phyloP scores from a whole-genome alignment of 2,797 vertebrate species.

The Catharus ustulatus region DNA sequence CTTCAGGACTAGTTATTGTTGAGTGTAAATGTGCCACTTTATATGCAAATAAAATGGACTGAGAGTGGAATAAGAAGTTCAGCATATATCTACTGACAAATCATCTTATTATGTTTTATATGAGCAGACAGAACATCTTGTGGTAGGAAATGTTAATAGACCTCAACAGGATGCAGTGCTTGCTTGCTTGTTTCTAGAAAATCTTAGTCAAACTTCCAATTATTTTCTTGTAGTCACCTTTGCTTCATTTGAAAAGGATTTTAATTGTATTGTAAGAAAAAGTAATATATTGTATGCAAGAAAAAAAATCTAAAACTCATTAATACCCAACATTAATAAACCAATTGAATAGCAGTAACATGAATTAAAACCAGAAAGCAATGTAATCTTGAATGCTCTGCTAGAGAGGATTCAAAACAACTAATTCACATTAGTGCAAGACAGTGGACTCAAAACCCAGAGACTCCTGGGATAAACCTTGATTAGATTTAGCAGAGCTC shows the following conservation, averaged over 20 bases:
- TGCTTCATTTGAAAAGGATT: slow-evolving; percentile 12
- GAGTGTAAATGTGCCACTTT: slow-evolving; percentile 77
- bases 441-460: neutral
- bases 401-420: neutral
- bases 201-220: slow-evolving; percentile 19
- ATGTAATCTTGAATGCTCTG: neutral
- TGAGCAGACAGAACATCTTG: slow-evolving; percentile 62
- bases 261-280: neutral
- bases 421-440: neutral
- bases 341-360: neutral
- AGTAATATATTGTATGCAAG: neutral
- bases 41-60: slow-evolving; percentile 79
- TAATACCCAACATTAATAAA: neutral
- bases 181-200: slow-evolving; percentile 47
- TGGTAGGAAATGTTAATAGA: slow-evolving; percentile 64
- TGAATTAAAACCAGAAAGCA: neutral
- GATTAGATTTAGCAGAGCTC: neutral
- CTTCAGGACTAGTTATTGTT: slow-evolving; percentile 76
- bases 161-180: slow-evolving; percentile 38
- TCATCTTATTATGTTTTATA: slow-evolving; percentile 73
- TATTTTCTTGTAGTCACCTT: slow-evolving; percentile 22
- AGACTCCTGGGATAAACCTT: neutral
- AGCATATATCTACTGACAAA: slow-evolving; percentile 72
- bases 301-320: neutral
- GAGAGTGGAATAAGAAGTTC: slow-evolving; percentile 74